These are phyloP conservation scores for Steinernema feltiae DNA, from an alignment of 1,140 invertebrate species.

Conservation along the genomic window DNA sequence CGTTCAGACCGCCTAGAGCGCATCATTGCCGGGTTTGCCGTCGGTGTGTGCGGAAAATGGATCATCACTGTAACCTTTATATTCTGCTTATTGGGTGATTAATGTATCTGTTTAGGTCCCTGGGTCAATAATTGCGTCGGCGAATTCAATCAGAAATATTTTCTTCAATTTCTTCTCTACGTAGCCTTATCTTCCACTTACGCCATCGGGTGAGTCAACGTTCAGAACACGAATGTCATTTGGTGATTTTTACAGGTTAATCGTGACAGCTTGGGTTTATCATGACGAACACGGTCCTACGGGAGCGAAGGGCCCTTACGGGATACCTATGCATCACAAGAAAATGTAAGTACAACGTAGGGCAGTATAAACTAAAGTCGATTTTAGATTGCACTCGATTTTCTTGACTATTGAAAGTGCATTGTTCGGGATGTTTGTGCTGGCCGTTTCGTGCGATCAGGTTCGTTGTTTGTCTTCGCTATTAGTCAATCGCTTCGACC, in stretches of 20 bases:
- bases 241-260: too few species aligned
- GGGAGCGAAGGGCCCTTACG: constrained; percentile 70
- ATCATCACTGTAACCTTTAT: constrained; percentile 71
- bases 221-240: too few species aligned
- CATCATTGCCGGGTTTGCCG: constrained; percentile 84
- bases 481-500: background rate
- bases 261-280: constrained; percentile 45
- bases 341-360: constrained; percentile 44
- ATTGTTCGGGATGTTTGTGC: constrained; percentile 80
- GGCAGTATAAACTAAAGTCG: constrained; percentile 22
- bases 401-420: constrained; percentile 75
- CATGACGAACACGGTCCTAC: constrained; percentile 59
- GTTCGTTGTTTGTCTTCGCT: constrained; percentile 61
- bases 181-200: constrained; percentile 59
- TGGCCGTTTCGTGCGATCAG: constrained; percentile 82
- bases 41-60: constrained; percentile 78
- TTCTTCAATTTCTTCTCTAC: constrained; percentile 79
- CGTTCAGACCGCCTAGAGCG: constrained; percentile 74
- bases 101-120: constrained; percentile 53
- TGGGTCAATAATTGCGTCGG: constrained; percentile 91
- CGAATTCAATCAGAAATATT: constrained; percentile 86
- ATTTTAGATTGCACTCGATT: constrained; percentile 74
- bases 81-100: background rate
- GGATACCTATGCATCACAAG: constrained; percentile 64
- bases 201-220: constrained; percentile 41